Base-by-base conservation (phyloP, 2,797 vertebrate genomes). In the Chrosomus eos region DNA sequence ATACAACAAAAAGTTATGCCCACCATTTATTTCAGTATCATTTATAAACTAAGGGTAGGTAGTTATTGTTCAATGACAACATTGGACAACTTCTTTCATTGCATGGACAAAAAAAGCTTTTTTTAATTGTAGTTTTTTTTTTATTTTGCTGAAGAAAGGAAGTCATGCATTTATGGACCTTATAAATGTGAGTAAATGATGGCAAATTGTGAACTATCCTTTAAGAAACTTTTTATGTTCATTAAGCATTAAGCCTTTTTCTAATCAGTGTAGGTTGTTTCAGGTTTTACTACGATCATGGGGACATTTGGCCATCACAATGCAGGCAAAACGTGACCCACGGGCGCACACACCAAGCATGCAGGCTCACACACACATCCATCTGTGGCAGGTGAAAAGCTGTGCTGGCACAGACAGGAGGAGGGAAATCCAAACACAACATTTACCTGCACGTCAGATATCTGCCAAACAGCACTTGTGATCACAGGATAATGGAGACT, bases 401-500 rank as follows among this genome's bases (percentile, higher is more conserved):
- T 74, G 6, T 66, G 33, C 31, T 82, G 71, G 58, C 58, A 74
- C 2, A 66, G 58, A 64, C 40, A 66, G 23, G 55, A 74, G 9
- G 23, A 75, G 16, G 13, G 33, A 53, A 75, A 83, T 75, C 10
- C 60, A 83, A 83, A 75, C 48, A 53, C 72, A 83, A 66, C 72
- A 67, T 83, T 82, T 82, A 82, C 71, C 72, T 83, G 31, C 58
- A 74, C 0, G 8, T 53, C 71, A 51, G 31, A 75, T 83, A 14
- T 16, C 43, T 75, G 58, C 71, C 82, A 84, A 77, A 84, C 64
- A 70, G 36, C 48, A 23, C 36, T 84, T 43, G 33, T 45, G 60
- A 77, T 77, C 45, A 58, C 4, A 70, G 48, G 38, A 70, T 68
- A 84, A 84, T 76, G 64, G 51, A 77, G 74, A 58, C 74, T 77